phyloP scores from a whole-genome alignment of 2,797 vertebrate genomes.

The Pristis pectinata region DNA sequence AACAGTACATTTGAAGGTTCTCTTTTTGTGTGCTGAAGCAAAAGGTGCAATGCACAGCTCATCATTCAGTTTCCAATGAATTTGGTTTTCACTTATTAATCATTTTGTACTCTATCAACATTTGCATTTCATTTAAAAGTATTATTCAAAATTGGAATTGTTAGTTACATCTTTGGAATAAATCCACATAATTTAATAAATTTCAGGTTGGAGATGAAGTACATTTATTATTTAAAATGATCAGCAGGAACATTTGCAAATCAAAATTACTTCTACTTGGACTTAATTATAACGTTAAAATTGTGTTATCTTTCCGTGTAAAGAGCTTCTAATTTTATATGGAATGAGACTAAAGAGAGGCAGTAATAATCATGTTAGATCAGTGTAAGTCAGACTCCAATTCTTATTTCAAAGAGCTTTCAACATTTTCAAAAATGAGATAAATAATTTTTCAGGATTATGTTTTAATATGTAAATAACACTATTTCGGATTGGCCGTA shows the following conservation, averaged over 20 bases:
- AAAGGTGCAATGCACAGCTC: background rate
- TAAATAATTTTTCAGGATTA: background rate
- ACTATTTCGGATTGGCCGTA: background rate
- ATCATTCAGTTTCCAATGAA: background rate
- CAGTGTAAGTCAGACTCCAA: background rate
- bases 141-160: background rate
- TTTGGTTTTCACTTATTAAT: background rate
- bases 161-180: background rate
- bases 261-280: background rate
- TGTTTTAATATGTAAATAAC: background rate
- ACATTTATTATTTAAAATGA: background rate
- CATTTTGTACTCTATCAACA: background rate
- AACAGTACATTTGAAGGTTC: background rate
- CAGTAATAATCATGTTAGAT: background rate
- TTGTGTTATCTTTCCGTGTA: background rate
- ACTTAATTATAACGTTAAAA: background rate
- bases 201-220: background rate
- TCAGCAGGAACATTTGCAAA: background rate
- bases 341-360: background rate
- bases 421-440: background rate
- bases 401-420: conserved; percentile 7
- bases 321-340: background rate
- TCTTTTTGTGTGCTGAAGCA: background rate
- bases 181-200: background rate
- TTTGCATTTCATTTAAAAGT: background rate